Evolutionary conservation across 2,797 vertebrate genomes (phyloP), one percentile per base, ranked within the genome.

Genomic region (Myripristis murdjan): DNA sequence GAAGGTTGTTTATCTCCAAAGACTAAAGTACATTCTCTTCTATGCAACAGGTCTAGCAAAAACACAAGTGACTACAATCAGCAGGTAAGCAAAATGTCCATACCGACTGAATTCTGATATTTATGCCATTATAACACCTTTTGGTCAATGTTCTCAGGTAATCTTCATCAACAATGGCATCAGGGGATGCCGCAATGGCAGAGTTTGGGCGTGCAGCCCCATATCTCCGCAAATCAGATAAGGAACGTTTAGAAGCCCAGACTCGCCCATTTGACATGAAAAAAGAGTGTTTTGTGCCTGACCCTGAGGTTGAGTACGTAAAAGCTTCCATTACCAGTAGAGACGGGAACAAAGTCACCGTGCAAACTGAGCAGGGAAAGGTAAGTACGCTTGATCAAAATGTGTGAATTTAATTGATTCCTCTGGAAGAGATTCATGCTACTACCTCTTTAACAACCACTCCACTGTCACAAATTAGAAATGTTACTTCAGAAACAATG

Each of bases 341-440:
- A 68, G 95, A 96, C 0, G 95, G 94, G 64, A 91, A 92, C 79
- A 95, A 95, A 84, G 62, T 94, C 89, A 95, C 94, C 3, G 95
- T 89, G 0, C 90, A 48, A 48, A 48, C 46, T 48, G 46, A 22
- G 46, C 18, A 48, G 20, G 46, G 46, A 48, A 48, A 48, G 23
- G 47, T 49, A 14, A 22, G 20, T 49, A 20, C 22, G 20, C 33
- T 35, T 35, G 1, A 35, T 46, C 44, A n/a, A 23, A 10, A 49
- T 49, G 20, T 49, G 2, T 14, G 12, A 41, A 23, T 10, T 49
- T 11, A 20, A 46, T n/a, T 49, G 47, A 49, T 2, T 48, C 0
- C n/a, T 10, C 9, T 39, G 37, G 12, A 39, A 39, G 41, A 15
- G 41, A 43, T 43, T 16, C 14, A 43, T n/a, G 3, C 41, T 16